phyloP scores from a whole-genome alignment of 2,797 vertebrate genomes.

The Caiman crocodilus region DNA sequence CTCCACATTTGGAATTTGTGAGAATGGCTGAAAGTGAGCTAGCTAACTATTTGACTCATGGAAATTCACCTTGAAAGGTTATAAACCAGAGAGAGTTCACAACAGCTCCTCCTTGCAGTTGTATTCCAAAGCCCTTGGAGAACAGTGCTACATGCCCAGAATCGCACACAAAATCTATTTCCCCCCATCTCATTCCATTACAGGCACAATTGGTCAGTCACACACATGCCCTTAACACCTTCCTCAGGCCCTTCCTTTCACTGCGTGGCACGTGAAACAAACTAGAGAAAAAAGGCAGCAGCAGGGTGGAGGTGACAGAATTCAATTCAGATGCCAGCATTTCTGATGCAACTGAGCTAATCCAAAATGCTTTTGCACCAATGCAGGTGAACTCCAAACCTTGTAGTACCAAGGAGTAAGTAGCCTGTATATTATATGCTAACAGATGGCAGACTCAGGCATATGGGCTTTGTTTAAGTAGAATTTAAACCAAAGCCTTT shows the following conservation, averaged over 20 bases:
- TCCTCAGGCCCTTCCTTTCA: constrained; percentile 12
- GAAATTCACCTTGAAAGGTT: constrained; percentile 1
- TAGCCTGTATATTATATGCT: neutral
- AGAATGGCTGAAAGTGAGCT: constrained; percentile 47
- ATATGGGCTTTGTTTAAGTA: constrained; percentile 1
- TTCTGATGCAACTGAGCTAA: constrained; percentile 10
- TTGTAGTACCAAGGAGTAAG: constrained; percentile 10
- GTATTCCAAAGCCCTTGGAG: neutral
- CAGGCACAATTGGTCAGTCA: constrained; percentile 26
- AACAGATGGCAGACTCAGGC: constrained; percentile 12
- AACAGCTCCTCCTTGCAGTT: constrained; percentile 12
- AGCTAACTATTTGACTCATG: constrained; percentile 11
- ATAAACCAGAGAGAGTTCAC: neutral
- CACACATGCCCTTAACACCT: neutral
- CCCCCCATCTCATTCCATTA: neutral
- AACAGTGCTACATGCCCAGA: neutral
- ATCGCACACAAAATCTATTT: neutral
- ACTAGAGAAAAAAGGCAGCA: neutral
- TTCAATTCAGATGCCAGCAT: constrained; percentile 17
- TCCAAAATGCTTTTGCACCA: constrained; percentile 57
- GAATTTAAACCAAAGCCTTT: constrained; percentile 44
- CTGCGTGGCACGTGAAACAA: constrained; percentile 13
- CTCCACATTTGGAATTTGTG: constrained; percentile 49
- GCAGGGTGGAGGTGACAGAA: fast-evolving
- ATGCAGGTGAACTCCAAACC: constrained; percentile 32